Conservation (phyloP, 2,113 vertebrate genomes). For the Oryctolagus cuniculus region DNA sequence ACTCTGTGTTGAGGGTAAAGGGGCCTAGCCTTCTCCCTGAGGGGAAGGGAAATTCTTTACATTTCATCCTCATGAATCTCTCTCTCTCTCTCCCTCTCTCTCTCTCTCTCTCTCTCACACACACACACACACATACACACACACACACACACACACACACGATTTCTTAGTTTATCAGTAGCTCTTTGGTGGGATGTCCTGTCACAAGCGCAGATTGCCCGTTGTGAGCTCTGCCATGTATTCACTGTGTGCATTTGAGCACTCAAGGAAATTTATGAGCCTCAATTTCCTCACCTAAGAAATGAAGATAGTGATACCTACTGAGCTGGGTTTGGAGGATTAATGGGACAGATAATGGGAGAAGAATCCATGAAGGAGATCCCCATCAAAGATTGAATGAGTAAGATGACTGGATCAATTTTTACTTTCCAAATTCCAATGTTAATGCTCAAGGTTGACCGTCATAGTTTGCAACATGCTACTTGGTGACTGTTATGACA, state of each 20-base stretch:
- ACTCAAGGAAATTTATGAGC: neutral
- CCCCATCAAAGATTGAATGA: neutral
- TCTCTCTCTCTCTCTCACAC: conserved; percentile 34
- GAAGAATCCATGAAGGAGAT: neutral
- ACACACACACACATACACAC: conserved; percentile 47
- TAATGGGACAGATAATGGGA: neutral
- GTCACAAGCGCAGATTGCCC: conserved; percentile 14
- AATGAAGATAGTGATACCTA: neutral
- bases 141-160: conserved; percentile 48
- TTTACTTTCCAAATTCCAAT: neutral
- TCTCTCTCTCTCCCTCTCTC: conserved; percentile 39
- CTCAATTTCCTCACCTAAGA: neutral
- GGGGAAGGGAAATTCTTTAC: conserved; percentile 77
- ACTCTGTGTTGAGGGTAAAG: conserved; percentile 72
- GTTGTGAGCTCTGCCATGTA: neutral
- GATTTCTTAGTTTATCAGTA: neutral
- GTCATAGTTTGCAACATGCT: neutral
- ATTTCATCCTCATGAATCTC: conserved; percentile 74
- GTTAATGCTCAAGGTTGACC: neutral
- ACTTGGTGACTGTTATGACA: neutral
- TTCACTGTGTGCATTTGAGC: neutral
- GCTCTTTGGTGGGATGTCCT: conserved; percentile 20
- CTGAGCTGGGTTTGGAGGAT: neutral
- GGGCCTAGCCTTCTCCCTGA: conserved; percentile 69
- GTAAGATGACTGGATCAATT: neutral